phyloP scores from a whole-genome alignment of 2,888 invertebrate genomes.

The Ophioninae sp. region DNA sequence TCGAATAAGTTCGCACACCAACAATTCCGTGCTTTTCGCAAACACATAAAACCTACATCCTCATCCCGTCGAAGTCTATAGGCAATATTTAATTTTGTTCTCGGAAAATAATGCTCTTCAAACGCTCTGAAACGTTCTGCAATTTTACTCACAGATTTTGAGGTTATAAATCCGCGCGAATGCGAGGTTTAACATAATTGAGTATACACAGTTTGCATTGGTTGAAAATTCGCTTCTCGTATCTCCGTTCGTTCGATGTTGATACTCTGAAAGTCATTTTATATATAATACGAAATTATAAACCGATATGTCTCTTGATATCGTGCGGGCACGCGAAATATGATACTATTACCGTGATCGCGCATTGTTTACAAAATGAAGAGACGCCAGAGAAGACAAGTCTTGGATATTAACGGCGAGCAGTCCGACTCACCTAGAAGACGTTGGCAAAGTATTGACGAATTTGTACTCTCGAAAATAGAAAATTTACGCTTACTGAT shows the following conservation, averaged over 20 bases:
- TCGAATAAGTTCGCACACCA: not conserved
- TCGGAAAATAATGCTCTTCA: not conserved
- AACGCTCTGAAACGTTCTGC: not conserved
- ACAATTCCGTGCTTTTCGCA: not conserved
- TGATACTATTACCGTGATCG: slow-evolving; percentile 31
- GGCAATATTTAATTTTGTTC: not conserved
- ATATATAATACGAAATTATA: not conserved
- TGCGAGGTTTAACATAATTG: not conserved
- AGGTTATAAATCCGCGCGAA: slow-evolving; percentile 7
- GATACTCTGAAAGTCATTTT: not conserved
- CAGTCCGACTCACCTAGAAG: slow-evolving; percentile 71
- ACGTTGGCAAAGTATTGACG: slow-evolving; percentile 72
- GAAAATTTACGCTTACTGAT: not conserved
- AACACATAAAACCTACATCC: not conserved
- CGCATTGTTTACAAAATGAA: slow-evolving; percentile 70
- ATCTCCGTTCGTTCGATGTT: not conserved
- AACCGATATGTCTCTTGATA: slow-evolving; percentile 26
- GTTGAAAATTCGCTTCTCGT: not conserved
- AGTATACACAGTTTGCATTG: not conserved
- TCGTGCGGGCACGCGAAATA: slow-evolving; percentile 5
- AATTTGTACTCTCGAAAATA: not conserved
- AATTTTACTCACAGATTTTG: not conserved
- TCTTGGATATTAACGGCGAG: slow-evolving; percentile 75
- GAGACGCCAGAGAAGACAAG: slow-evolving; percentile 75
- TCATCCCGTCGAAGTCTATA: not conserved